Evolutionary conservation across 2,113 vertebrate species (phyloP), one percentile per base, ranked within the genome.

Genomic region (Mola mola): DNA sequence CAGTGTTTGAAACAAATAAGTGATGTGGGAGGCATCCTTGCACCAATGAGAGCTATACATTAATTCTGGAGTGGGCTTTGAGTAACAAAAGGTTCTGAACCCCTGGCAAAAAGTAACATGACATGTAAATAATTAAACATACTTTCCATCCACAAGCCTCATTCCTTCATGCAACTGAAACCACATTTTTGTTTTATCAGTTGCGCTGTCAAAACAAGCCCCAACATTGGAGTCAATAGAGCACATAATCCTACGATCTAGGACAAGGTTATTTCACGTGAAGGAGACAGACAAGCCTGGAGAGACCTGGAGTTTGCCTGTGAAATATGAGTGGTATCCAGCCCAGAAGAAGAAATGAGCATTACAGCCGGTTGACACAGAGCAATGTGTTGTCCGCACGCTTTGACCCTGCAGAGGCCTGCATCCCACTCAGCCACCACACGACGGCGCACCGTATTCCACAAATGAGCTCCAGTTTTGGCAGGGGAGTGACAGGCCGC

Each of bases 261-360:
- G 63, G 41, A 62, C 66, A 46, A 51, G 63, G 75, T 86, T 71
- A 79, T 83, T 79, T 79, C 24, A 66, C 66, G 58, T 26, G 50
- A 50, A 67, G 19, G 2, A 5, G 20, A 46, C 63, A 47, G 48
- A 46, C n/a, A n/a, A n/a, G n/a, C n/a, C n/a, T n/a, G n/a, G n/a
- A 16, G 72, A 47, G 38, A 58, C 40, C 26, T 58, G 8, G 62
- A 70, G 80, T 79, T 78, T 86, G 80, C 80, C 65, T 61, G 81
- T 86, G 83, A 90, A 90, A 66, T 77, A 87, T 88, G 82, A 82
- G 33, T 34, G 79, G 86, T 88, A 87, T 90, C 38, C 67, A 51
- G 56, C 22, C 79, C 82, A 77, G 81, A 83, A 72, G 46, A 22
- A 66, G 82, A 74, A 75, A 70, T 40, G 61, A 66, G 69, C 46